Percentiles rank a stretch among this genome's conserved stretches.
These are phyloP conservation scores for Colinus virginianus DNA, from an alignment of 2,113 vertebrate species.

Conservation along the genomic window DNA sequence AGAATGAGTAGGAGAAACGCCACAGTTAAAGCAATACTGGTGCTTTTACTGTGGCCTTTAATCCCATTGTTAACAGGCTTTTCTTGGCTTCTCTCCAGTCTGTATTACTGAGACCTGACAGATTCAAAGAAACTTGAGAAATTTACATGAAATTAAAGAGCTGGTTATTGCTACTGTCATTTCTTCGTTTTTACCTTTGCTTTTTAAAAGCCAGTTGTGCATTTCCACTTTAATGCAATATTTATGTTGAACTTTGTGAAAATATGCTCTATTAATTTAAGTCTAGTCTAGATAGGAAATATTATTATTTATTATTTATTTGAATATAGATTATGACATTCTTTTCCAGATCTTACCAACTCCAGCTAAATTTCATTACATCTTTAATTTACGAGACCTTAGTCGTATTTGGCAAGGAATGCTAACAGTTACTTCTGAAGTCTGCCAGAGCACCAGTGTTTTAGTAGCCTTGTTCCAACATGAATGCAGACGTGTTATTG, in stretches of 20 bases:
- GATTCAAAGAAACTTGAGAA: background rate
- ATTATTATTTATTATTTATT: background rate
- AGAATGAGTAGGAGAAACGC: background rate
- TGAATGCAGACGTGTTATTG: constrained; percentile 84
- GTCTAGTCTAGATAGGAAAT: background rate
- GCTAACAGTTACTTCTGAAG: constrained; percentile 78
- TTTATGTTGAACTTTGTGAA: background rate
- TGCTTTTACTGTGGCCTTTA: background rate
- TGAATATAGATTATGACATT: background rate
- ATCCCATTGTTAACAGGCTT: background rate
- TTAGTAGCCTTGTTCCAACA: constrained; percentile 83
- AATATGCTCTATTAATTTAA: background rate
- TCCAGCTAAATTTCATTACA: constrained; percentile 89
- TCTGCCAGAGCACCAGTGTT: constrained; percentile 76
- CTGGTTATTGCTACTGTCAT: background rate
- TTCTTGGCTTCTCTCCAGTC: background rate
- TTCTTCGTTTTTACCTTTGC: background rate
- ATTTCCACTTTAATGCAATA: background rate
- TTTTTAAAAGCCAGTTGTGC: background rate
- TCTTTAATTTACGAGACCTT: constrained; percentile 88
- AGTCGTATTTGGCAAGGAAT: constrained; percentile 90
- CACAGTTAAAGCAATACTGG: background rate
- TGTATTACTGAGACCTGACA: background rate
- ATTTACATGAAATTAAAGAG: background rate
- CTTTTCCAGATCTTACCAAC: constrained; percentile 86